phyloP scores from a whole-genome alignment of 2,797 vertebrate genomes.

The Threskiornis aethiopicus region DNA sequence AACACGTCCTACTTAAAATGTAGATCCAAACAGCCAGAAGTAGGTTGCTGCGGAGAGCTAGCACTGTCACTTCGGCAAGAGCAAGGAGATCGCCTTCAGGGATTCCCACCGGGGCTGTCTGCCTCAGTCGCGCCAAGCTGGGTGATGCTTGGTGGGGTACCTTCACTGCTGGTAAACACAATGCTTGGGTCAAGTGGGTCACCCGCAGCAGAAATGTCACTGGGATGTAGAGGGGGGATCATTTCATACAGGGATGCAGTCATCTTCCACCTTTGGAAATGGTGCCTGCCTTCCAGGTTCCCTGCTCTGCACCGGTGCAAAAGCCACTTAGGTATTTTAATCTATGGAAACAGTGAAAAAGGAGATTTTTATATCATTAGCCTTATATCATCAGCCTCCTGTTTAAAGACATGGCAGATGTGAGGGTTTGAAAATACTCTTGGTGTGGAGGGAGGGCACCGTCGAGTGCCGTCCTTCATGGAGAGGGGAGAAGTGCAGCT shows the following conservation, averaged over 20 bases:
- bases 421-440: background rate
- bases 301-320: background rate
- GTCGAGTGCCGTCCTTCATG: rapidly evolving
- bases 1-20: background rate
- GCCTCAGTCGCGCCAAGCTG: rapidly evolving
- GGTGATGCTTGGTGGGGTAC: background rate
- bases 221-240: rapidly evolving
- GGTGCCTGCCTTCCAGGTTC: background rate
- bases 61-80: background rate
- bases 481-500: background rate
- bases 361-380: background rate
- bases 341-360: background rate
- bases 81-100: background rate
- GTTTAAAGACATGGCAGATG: rapidly evolving
- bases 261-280: background rate
- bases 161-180: background rate
- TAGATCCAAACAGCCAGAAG: background rate
- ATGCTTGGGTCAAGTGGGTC: background rate
- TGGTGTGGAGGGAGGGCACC: background rate
- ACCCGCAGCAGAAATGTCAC: background rate
- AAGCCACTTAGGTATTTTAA: background rate
- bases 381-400: background rate
- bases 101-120: background rate
- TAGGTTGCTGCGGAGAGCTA: background rate
- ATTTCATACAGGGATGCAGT: rapidly evolving